phyloP scores from a whole-genome alignment of 2,888 invertebrate genomes.

The Hirtodrosophila duncani region DNA sequence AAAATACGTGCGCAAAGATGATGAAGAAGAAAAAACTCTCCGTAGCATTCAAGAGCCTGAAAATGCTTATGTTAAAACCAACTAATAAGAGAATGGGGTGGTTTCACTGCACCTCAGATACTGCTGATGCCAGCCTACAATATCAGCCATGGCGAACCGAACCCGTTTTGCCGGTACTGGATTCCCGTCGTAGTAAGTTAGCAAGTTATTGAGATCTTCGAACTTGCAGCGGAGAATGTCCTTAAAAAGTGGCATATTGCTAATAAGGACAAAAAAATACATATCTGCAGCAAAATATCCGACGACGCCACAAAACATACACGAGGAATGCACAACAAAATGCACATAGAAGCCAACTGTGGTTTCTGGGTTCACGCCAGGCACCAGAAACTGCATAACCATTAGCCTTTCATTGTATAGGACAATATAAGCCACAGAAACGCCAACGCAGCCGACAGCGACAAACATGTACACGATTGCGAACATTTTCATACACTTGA shows the following conservation, averaged over 20 bases:
- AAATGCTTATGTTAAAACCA: too few relatives aligned
- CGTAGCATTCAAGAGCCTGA: slow-evolving; percentile 16
- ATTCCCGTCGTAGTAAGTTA: too few relatives aligned
- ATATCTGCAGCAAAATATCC: slow-evolving; percentile 47
- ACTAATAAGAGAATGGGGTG: too few relatives aligned
- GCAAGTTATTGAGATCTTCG: slow-evolving; percentile 33
- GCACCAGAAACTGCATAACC: slow-evolving; percentile 44
- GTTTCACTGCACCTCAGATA: slow-evolving; percentile 48
- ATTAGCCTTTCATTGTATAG: slow-evolving; percentile 27
- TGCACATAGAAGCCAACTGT: slow-evolving; percentile 19
- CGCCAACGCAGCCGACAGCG: neutral
- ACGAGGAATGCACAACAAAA: slow-evolving; percentile 9
- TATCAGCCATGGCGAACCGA: too few relatives aligned
- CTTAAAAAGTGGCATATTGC: slow-evolving; percentile 38
- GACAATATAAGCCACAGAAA: slow-evolving; percentile 11
- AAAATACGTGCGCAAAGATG: slow-evolving; percentile 30
- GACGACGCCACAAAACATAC: slow-evolving; percentile 30
- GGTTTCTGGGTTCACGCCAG: slow-evolving; percentile 31
- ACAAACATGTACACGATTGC: slow-evolving; percentile 1
- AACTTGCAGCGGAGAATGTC: slow-evolving; percentile 44
- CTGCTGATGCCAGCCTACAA: slow-evolving; percentile 42
- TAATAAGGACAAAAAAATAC: slow-evolving; percentile 33
- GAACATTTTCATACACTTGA: slow-evolving; percentile 17
- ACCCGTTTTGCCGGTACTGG: too few relatives aligned
- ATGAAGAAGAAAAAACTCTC: slow-evolving; percentile 23